phyloP scores from a whole-genome alignment of 1,140 invertebrate genomes.

The Zaprionus lachaisei region DNA sequence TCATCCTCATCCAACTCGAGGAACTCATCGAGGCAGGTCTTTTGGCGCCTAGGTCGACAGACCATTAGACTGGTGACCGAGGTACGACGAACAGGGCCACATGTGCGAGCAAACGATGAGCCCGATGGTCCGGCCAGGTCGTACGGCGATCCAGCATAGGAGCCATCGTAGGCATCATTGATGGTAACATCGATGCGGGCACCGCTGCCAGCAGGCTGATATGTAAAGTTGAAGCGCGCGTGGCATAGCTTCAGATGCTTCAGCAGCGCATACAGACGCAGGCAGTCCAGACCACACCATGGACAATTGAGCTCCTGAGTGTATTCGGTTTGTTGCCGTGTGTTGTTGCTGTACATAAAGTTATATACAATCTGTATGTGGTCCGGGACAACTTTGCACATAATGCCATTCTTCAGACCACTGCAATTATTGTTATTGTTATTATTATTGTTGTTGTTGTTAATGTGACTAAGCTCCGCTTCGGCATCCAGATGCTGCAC shows the following conservation, averaged over 20 bases:
- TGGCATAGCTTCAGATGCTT: slow-evolving; percentile 98
- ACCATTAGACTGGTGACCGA: slow-evolving; percentile 95
- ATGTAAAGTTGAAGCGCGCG: slow-evolving; percentile 95
- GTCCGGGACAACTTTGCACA: slow-evolving; percentile 70
- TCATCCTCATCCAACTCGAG: slow-evolving; percentile 92
- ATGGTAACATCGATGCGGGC: slow-evolving; percentile 97
- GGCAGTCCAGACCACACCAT: slow-evolving; percentile 97
- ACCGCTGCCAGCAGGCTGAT: slow-evolving; percentile 89
- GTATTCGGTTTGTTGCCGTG: slow-evolving; percentile 96
- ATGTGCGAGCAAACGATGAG: slow-evolving; percentile 88
- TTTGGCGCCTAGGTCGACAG: slow-evolving; percentile 90
- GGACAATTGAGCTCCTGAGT: slow-evolving; percentile 96
- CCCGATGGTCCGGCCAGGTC: slow-evolving; percentile 91
- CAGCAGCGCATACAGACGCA: slow-evolving; percentile 93
- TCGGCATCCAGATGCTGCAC: slow-evolving; percentile 63
- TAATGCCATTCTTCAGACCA: slow-evolving; percentile 50
- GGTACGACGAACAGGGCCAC: slow-evolving; percentile 92
- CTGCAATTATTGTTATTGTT: slow-evolving; percentile 57
- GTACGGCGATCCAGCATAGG: slow-evolving; percentile 97
- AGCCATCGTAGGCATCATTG: slow-evolving; percentile 97
- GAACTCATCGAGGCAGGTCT: slow-evolving; percentile 92
- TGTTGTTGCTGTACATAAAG: slow-evolving; percentile 98
- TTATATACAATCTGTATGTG: slow-evolving; percentile 94
- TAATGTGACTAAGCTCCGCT: slow-evolving; percentile 61
- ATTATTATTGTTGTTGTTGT: slow-evolving; percentile 66